phyloP scores from a whole-genome alignment of 2,888 invertebrate genomes.

The Polia nebulosa region DNA sequence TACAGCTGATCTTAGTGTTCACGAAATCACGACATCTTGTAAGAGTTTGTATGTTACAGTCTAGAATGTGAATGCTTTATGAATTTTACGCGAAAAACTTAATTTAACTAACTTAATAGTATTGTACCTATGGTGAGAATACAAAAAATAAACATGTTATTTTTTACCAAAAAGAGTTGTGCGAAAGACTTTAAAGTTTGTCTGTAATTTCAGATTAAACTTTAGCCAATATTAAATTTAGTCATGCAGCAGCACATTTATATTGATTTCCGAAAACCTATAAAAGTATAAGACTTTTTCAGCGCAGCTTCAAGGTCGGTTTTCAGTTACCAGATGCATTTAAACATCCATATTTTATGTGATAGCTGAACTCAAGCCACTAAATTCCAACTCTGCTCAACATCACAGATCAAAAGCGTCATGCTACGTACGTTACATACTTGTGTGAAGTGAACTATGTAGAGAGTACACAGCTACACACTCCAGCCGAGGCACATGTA shows the following conservation, averaged over 20 bases:
- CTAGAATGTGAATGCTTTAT: not conserved
- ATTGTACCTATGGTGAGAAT: not conserved
- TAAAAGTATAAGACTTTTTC: not conserved
- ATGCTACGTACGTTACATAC: conserved; percentile 13
- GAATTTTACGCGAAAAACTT: conserved; percentile 17
- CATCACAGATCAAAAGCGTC: conserved; percentile 59
- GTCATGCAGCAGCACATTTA: not conserved
- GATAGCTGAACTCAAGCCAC: conserved; percentile 32
- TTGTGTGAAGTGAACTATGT: conserved; percentile 20
- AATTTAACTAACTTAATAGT: no score
- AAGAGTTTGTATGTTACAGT: conserved; percentile 21
- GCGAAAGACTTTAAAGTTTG: no score
- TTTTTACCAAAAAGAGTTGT: no score
- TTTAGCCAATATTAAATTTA: not conserved
- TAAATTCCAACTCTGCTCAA: conserved; percentile 49
- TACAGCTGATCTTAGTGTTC: conserved; percentile 29
- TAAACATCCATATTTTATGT: conserved; percentile 26
- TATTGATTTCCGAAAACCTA: conserved; percentile 6
- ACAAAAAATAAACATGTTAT: not conserved
- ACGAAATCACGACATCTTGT: conserved; percentile 16
- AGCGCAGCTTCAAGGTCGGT: not conserved
- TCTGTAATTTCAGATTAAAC: not conserved
- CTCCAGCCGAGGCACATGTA: conserved; percentile 27
- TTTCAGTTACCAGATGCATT: conserved; percentile 10
- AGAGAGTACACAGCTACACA: not conserved